These are phyloP conservation scores for Pseudorhombus dupliciocellatus DNA, from an alignment of 2,113 vertebrate species.

Conservation along the genomic window DNA sequence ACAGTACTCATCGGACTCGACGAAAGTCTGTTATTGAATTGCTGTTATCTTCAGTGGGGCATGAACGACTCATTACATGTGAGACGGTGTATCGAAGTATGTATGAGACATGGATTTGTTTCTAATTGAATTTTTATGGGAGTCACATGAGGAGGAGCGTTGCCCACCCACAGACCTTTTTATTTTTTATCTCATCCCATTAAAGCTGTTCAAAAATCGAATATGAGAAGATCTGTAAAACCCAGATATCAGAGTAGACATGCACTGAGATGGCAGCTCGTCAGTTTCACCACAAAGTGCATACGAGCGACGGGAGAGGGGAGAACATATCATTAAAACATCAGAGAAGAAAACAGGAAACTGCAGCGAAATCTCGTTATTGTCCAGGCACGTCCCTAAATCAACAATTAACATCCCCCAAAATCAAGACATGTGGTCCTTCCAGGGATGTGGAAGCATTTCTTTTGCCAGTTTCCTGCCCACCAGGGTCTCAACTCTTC, in stretches of 20 bases:
- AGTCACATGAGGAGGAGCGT: constrained; percentile 26
- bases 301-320: too few species aligned
- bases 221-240: constrained; percentile 15
- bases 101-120: constrained; percentile 49
- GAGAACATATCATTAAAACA: neutral
- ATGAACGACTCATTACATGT: constrained; percentile 53
- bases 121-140: constrained; percentile 65
- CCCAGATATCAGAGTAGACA: neutral
- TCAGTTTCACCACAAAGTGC: neutral
- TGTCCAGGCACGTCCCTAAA: neutral
- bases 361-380: neutral
- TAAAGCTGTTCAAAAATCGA: neutral
- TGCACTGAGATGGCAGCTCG: neutral
- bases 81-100: constrained; percentile 39
- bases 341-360: neutral
- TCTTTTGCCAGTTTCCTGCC: constrained; percentile 49
- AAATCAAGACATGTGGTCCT: constrained; percentile 68
- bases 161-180: constrained; percentile 3
- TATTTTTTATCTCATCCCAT: neutral
- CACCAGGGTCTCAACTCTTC: constrained; percentile 55
- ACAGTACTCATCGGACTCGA: constrained; percentile 27
- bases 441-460: constrained; percentile 67
- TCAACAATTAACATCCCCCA: constrained; percentile 22
- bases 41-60: constrained; percentile 54
- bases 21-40: constrained; percentile 52